Evolutionary conservation across 2,113 vertebrate species (phyloP), one percentile per base, ranked within the genome.

Genomic region (Gymnogyps californianus): DNA sequence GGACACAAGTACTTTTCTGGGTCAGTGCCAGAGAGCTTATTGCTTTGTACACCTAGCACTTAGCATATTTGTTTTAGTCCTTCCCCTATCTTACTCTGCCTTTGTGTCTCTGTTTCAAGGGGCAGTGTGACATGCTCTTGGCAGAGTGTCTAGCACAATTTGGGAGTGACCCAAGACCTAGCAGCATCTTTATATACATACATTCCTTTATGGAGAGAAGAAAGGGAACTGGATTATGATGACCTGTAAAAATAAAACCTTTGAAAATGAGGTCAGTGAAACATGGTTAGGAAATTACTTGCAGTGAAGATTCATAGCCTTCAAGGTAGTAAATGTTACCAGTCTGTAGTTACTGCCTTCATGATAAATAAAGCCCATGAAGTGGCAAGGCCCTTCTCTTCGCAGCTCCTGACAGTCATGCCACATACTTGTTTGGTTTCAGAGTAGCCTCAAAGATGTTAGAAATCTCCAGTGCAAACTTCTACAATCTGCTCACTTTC

Each of bases 171-270:
- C 42, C n/a, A 58, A 83, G 66, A 44, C 24, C 4, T 21, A 9
- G 46, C 11, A 16, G 11, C 19, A 20, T 62, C 26, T 92, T 96
- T 72, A 61, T 44, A 72, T 3, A 62, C 38, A 38, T 38, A 20
- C 25, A 22, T 42, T 81, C 28, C 52, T 76, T 87, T 81, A n/a
- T 16, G 49, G 76, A 91, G 58, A 79, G 82, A 67, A 79, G 69
- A 62, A 85, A 79, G 93, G 25, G 40, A 89, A n/a, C 25, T 46
- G 29, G 81, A 24, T 82, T 76, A 65, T 80, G 51, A 76, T 64
- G 58, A 92, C 57, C 55, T 80, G 83, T 95, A 80, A 94, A 96
- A 96, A 93, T 71, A 93, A 96, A 94, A 83, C 59, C 80, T 92
- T 96, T 89, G 85, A 87, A 93, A 95, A 89, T 87, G 52, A 87